Base-by-base conservation (phyloP, 2,888 invertebrate genomes). In the Erebia palarica region DNA sequence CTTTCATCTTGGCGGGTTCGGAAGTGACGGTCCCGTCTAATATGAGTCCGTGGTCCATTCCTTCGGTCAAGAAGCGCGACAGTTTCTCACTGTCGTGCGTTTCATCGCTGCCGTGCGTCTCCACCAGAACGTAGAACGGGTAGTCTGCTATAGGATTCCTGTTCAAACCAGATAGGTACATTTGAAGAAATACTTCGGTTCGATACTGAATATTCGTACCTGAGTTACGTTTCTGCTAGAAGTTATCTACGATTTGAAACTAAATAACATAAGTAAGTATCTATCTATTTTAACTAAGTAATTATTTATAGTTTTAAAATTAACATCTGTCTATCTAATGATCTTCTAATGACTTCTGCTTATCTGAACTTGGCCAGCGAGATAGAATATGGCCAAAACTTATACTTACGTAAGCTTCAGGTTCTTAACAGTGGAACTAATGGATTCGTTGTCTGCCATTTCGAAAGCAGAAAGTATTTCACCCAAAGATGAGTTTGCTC, bases 391-490 rank as follows among this genome's bases (percentile, higher is more conserved):
- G 36, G 7, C 1, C 7, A 36, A 36, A 36, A 36, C 7, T 36
- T 36, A 21, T 67, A 86, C 93, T 91, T 85, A 94, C 94, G 89
- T 82, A n/a, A 92, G 74, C 57, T 92, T 92, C 0, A 91, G 94
- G 82, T 96, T 95, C 59, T 92, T 85, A 0, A 94, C 93, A 0
- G 96, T 95, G 53, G 95, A 94, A n/a, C 94, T 94, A 80, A 99
- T 93, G 0, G 97, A 95, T 58, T 89, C 88, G 13, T 93, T 93
- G 87, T 99, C 99, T 73, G 99, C 96, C 94, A 99, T 95, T 93
- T 99, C 99, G 90, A 98, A 99, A 0, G 99, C 98, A 5, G 99
- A 99, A 57, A 99, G 87, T 76, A 98, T 97, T 92, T 99, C 99
- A 1, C 96, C 97, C 13, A 99, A 90, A 36, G 95, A 94, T 0